phyloP scores from a whole-genome alignment of 2,113 vertebrate genomes.

The Ibidorhyncha struthersii region DNA sequence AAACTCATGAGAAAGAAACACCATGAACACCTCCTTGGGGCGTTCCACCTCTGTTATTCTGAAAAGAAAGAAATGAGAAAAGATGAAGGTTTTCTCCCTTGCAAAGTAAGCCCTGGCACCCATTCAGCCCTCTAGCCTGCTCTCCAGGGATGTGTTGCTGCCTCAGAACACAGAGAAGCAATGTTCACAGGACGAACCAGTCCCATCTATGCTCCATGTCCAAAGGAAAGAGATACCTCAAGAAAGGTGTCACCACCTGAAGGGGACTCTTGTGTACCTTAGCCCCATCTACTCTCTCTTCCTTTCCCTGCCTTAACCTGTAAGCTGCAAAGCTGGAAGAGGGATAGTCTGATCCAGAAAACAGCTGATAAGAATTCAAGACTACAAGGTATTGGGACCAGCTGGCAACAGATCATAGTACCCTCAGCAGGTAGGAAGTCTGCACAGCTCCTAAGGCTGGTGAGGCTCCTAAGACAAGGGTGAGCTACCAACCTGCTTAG shows the following conservation, averaged over 20 bases:
- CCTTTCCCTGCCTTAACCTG: background rate
- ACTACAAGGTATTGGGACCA: background rate
- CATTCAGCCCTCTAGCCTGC: fast-evolving
- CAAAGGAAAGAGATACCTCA: background rate
- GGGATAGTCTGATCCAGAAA: background rate
- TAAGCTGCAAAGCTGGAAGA: background rate
- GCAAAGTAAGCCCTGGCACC: background rate
- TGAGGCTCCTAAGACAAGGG: background rate
- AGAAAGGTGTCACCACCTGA: background rate
- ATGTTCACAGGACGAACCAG: background rate
- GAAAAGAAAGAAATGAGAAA: background rate
- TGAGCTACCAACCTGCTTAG: background rate
- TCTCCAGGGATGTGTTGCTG: background rate
- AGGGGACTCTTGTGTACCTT: background rate
- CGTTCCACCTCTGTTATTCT: background rate
- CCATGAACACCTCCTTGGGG: background rate
- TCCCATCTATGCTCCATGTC: background rate
- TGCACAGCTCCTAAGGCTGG: background rate
- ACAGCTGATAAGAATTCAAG: background rate
- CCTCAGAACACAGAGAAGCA: background rate
- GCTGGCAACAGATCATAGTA: background rate
- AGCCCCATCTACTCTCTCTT: background rate
- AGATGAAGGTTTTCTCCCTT: background rate
- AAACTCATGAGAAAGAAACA: background rate
- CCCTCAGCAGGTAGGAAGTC: background rate